Base-by-base conservation (phyloP, 2,797 vertebrate genomes). In the Acanthurus leucopareius region DNA sequence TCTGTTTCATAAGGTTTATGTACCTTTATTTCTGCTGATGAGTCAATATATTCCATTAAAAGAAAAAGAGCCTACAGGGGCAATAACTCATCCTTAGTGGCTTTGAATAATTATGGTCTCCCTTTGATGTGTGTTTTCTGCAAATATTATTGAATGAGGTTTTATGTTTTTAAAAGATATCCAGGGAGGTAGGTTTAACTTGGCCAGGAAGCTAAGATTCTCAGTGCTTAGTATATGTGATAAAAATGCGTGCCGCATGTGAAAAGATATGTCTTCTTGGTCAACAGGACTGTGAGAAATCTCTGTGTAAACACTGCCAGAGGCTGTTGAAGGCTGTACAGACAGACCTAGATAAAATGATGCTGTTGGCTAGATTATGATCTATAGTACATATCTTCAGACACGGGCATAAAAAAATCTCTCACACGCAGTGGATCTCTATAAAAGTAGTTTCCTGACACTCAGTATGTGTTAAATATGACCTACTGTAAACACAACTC, bases 231-330 rank as follows among this genome's bases (percentile, higher is more conserved):
- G 66, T 40, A 20, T 54, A 45, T 53, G 69, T 59, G 62, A 78
- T 70, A 72, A 64, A 76, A 75, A 68, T 35, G 25, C n/a, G 52
- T 64, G 51, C n/a, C 40, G 63, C 56, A 60, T 75, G 66, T 66
- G 42, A 58, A 49, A 48, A 67, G 48, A 47, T 40, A 35, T 22
- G 32, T 73, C 51, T 85, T 64, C 16, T 68, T 59, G 49, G 68
- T 79, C 35, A 68, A 68, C 64, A 68, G 52, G 32, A 70, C 22
- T 35, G 45, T 53, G 75, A 69, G 57, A 51, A 84, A 79, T 76
- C 58, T 69, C 32, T 85, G 38, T 56, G 59, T 77, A 61, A 77
- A 85, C 61, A 70, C 52, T 54, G 80, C 70, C 56, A 22, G 59
- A 79, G 73, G 74, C 66, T 44, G 40, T 17, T 49, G 42, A 62